Conservation (phyloP, 2,113 vertebrate genomes). For the Hydrochoerus hydrochaeris region DNA sequence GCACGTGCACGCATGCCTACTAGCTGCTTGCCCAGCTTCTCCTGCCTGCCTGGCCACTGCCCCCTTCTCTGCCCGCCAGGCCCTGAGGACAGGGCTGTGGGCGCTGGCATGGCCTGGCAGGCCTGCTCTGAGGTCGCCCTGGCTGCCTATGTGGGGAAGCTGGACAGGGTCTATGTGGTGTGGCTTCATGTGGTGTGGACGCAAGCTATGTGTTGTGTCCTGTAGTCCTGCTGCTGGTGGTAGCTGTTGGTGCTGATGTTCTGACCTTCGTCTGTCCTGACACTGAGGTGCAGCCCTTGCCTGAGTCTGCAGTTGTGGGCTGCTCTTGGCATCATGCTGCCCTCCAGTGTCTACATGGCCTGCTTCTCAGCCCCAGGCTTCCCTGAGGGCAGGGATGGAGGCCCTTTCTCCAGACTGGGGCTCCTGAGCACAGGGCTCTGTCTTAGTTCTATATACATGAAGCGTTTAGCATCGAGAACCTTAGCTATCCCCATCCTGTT, state of each 20-base stretch:
- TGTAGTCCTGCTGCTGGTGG: conserved; percentile 46
- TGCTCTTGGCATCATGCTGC: not conserved
- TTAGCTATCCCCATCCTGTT: not conserved
- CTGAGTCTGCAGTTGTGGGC: fast-evolving
- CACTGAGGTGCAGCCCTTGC: not conserved
- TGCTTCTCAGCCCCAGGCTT: not conserved
- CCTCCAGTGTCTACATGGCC: not conserved
- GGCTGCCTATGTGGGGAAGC: conserved; percentile 61
- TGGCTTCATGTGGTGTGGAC: conserved; percentile 71
- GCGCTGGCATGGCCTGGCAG: not conserved
- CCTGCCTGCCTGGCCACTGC: conserved; percentile 81
- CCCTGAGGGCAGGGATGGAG: not conserved
- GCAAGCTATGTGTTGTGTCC: conserved; percentile 75
- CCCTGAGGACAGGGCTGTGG: not conserved
- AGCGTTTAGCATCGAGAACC: not conserved
- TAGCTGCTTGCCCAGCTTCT: conserved; percentile 87
- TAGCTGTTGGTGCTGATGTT: conserved; percentile 52
- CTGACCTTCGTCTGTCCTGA: not conserved
- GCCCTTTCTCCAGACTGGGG: not conserved
- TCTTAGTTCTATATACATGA: not conserved
- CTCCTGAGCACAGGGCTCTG: not conserved
- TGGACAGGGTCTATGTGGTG: not conserved
- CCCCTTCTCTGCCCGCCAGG: conserved; percentile 75
- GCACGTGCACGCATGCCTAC: conserved; percentile 52
- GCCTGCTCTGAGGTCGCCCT: conserved; percentile 16